phyloP scores from a whole-genome alignment of 2,888 invertebrate genomes.

The Eutolmus rufibarbis region DNA sequence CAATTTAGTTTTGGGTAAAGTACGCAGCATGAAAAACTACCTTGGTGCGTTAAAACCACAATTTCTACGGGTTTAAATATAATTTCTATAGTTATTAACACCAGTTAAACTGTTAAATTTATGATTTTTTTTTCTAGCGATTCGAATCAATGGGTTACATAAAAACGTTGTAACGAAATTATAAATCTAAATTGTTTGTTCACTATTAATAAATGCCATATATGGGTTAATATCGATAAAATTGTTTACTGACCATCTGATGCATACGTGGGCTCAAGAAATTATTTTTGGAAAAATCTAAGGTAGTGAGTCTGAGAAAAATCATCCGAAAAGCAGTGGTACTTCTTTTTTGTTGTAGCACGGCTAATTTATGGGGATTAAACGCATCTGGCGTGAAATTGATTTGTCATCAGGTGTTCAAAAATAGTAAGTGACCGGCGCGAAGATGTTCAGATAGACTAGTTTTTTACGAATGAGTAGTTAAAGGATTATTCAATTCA shows the following conservation, averaged over 20 bases:
- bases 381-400: background rate
- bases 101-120: background rate
- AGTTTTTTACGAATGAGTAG: background rate
- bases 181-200: background rate
- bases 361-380: background rate
- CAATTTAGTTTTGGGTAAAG: background rate
- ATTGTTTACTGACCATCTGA: background rate
- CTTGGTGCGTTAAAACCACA: background rate
- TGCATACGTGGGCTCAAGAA: background rate
- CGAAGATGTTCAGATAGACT: too few relatives aligned
- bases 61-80: background rate
- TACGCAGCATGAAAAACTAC: too few relatives aligned
- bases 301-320: background rate
- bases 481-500: background rate
- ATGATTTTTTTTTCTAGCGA: too few relatives aligned
- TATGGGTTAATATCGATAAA: background rate
- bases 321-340: background rate
- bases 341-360: background rate
- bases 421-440: background rate
- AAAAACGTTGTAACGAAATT: too few relatives aligned
- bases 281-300: background rate
- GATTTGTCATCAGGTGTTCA: background rate
- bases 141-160: too few relatives aligned
- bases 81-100: background rate
- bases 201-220: background rate